Percentiles rank a stretch among this genome's conserved stretches.
Conservation (phyloP, 2,113 vertebrate genomes). For the Saccopteryx leptura region DNA sequence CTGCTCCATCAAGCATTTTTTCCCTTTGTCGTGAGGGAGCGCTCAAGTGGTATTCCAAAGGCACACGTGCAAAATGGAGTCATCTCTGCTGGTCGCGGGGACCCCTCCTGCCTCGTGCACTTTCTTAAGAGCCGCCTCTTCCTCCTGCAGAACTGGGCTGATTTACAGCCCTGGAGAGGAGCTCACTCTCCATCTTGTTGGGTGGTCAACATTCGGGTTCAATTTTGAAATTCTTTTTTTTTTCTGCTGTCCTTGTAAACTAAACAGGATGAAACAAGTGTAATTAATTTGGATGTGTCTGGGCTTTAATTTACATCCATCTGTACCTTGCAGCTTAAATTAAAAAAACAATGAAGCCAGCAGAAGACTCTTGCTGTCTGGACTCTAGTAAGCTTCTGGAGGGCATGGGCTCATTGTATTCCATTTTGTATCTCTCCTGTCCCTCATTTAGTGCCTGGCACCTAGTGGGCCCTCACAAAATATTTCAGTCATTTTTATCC, state of each 20-base stretch:
- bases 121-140: background rate
- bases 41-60: background rate
- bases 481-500: background rate
- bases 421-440: background rate
- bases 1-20: slow-evolving; percentile 10
- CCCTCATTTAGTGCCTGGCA: background rate
- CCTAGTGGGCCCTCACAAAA: background rate
- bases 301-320: slow-evolving; percentile 6
- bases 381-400: background rate
- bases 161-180: slow-evolving; percentile 7
- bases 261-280: slow-evolving; percentile 44
- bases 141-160: background rate
- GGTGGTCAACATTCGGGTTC: slow-evolving; percentile 68
- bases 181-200: background rate
- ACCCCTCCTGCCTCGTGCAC: background rate
- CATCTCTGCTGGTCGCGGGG: background rate
- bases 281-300: background rate
- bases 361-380: background rate
- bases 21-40: slow-evolving; percentile 45
- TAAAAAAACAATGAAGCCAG: background rate
- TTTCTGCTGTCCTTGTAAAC: slow-evolving; percentile 20
- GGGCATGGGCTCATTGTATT: background rate
- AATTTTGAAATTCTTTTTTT: slow-evolving; percentile 60
- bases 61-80: slow-evolving; percentile 23
- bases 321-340: background rate